phyloP scores from a whole-genome alignment of 2,888 invertebrate species.

The Tachina grossa region DNA sequence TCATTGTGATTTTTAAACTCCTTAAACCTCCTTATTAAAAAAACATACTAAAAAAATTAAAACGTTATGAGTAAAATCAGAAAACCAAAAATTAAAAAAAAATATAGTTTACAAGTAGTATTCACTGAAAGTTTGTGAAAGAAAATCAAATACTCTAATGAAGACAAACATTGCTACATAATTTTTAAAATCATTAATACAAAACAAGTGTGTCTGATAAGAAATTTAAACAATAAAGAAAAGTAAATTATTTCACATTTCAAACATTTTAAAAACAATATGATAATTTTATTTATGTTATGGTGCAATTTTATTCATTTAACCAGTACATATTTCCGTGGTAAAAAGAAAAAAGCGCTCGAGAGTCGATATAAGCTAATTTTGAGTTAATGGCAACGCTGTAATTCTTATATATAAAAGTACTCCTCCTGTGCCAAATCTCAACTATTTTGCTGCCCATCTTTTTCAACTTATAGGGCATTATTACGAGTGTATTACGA shows the following conservation, averaged over 20 bases:
- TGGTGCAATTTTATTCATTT: neutral
- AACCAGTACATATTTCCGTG: too few relatives aligned
- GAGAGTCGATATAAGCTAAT: too few relatives aligned
- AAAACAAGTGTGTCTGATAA: constrained; percentile 61
- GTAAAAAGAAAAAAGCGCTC: too few relatives aligned
- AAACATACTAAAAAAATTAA: neutral
- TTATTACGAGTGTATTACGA: too few relatives aligned
- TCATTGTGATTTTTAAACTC: constrained; percentile 61
- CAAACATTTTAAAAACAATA: constrained; percentile 23
- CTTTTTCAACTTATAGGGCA: too few relatives aligned
- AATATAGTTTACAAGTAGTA: constrained; percentile 30
- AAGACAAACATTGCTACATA: constrained; percentile 36
- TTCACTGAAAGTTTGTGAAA: constrained; percentile 45
- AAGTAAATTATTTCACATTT: constrained; percentile 61
- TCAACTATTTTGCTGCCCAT: too few relatives aligned
- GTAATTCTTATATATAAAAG: too few relatives aligned
- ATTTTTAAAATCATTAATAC: constrained; percentile 46
- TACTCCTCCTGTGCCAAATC: too few relatives aligned
- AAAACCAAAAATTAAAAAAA: constrained; percentile 24
- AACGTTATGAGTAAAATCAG: constrained; percentile 33
- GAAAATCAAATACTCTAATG: constrained; percentile 42
- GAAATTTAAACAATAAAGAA: constrained; percentile 62
- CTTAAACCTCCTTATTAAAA: constrained; percentile 48
- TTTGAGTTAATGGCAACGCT: too few relatives aligned
- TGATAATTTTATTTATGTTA: neutral